Percentiles rank a stretch among this genome's conserved stretches.
phyloP scores from a whole-genome alignment of 2,888 invertebrate species.

The Ochropleura leucogaster region DNA sequence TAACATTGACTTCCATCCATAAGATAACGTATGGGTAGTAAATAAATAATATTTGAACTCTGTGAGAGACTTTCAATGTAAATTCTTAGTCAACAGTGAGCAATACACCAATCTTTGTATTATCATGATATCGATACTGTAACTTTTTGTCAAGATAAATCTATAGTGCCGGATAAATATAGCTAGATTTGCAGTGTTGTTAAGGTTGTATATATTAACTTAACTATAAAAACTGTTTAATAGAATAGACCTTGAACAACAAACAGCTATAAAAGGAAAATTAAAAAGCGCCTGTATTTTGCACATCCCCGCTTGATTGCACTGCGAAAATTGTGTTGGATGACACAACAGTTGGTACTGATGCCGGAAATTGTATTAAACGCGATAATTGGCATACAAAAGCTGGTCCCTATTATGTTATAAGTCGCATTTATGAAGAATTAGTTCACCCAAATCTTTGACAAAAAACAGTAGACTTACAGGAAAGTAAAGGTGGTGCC shows the following conservation, averaged over 20 bases:
- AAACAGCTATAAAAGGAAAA: slow-evolving; percentile 21
- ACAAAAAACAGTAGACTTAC: background rate
- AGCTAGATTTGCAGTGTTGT: background rate
- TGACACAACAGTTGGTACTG: background rate
- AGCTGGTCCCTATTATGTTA: background rate
- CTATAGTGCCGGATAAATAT: background rate
- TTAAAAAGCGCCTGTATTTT: slow-evolving; percentile 9
- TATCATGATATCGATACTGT: background rate
- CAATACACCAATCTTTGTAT: background rate
- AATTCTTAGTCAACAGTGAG: slow-evolving; percentile 1
- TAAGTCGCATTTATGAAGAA: background rate
- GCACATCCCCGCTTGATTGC: background rate
- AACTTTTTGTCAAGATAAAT: background rate
- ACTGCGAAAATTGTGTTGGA: slow-evolving; percentile 8
- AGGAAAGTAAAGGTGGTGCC: too few relatives aligned
- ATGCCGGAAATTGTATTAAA: slow-evolving; percentile 1
- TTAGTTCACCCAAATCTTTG: background rate
- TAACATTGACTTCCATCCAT: slow-evolving; percentile 22
- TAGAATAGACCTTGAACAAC: slow-evolving; percentile 10
- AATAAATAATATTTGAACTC: slow-evolving; percentile 17
- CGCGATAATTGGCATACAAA: background rate
- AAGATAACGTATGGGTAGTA: slow-evolving; percentile 14
- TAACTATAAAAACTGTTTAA: background rate
- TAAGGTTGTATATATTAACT: slow-evolving; percentile 5
- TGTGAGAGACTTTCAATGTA: background rate